phyloP scores from a whole-genome alignment of 2,113 vertebrate genomes.

The Elaphurus davidianus region DNA sequence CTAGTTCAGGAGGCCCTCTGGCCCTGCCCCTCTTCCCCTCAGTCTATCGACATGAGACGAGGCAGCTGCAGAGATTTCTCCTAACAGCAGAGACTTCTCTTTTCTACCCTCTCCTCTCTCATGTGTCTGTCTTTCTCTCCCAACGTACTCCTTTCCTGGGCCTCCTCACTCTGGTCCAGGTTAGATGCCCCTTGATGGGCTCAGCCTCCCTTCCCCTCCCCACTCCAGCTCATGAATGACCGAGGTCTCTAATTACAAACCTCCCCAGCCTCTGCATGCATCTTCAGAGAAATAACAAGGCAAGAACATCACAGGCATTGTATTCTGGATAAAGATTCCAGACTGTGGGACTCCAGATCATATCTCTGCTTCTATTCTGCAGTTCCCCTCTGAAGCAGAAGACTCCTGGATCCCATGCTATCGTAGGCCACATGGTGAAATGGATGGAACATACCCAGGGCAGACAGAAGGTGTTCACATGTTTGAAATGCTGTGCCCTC shows the following conservation, averaged over 20 bases:
- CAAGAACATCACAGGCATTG: neutral
- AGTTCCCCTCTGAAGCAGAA: neutral
- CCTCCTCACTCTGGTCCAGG: neutral
- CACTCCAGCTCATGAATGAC: neutral
- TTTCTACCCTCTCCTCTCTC: neutral
- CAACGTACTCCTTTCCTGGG: neutral
- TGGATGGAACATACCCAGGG: neutral
- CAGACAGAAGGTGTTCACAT: neutral
- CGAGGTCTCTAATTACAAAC: neutral
- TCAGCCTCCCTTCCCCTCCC: neutral
- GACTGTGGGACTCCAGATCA: neutral
- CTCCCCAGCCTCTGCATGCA: neutral
- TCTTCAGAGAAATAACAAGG: neutral
- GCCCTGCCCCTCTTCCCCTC: neutral
- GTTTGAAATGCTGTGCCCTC: neutral
- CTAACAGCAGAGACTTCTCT: neutral
- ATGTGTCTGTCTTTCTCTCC: neutral
- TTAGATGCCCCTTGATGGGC: neutral
- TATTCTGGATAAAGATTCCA: neutral
- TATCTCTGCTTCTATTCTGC: neutral
- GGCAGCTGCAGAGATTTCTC: neutral
- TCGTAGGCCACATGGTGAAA: neutral
- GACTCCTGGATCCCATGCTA: neutral
- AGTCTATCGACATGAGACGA: neutral
- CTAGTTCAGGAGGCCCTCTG: neutral